Base-by-base conservation (phyloP, 2,797 vertebrate species). In the Aeoliscus strigatus region DNA sequence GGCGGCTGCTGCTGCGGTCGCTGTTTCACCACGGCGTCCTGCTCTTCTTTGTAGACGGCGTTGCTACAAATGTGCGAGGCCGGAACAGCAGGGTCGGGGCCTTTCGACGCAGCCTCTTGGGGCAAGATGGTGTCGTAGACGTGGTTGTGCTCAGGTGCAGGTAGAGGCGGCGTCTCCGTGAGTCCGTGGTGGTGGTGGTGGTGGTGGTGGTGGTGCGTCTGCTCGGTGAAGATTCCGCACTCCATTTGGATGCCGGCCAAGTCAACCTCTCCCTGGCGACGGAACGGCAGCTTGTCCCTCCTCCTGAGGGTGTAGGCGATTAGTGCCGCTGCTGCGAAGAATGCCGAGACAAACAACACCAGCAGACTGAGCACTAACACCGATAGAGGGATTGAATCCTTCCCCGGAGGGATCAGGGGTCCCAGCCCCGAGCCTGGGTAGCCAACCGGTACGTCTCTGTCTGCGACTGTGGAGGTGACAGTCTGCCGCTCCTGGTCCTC, bases 321-420 rank as follows among this genome's bases (percentile, higher is more conserved):
- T 24, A 98, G 89, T 13, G 93, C 94, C 1, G 94, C 94, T 0
- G 92, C 91, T 0, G 92, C 90, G 9, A 94, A 97, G 67, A 98
- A 94, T 1, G 94, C 92, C 0, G 92, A 93, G 49, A 98, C 93
- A 14, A 97, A 93, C 61, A 98, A 73, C 47, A 96, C 89, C 45
- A 97, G 85, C 25, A 97, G 88, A 81, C 94, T 97, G 70, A 97
- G 93, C 44, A 97, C 94, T 39, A 96, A 81, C 63, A 97, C 94
- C 1, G 94, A 96, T 6, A 98, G 90, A 5, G 94, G 94, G 70
- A 96, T 94, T 7, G 92, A 90, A 39, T 90, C 91, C 61, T 88
- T 89, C 9, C 89, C 70, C 0, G 90, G 82, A 2, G 82, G 82
- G 53, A 56, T 52, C 38, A 65, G 33, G 7, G 81, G 75, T 3